Conservation (phyloP, 2,113 vertebrate genomes). For the Pampusana beccarii region DNA sequence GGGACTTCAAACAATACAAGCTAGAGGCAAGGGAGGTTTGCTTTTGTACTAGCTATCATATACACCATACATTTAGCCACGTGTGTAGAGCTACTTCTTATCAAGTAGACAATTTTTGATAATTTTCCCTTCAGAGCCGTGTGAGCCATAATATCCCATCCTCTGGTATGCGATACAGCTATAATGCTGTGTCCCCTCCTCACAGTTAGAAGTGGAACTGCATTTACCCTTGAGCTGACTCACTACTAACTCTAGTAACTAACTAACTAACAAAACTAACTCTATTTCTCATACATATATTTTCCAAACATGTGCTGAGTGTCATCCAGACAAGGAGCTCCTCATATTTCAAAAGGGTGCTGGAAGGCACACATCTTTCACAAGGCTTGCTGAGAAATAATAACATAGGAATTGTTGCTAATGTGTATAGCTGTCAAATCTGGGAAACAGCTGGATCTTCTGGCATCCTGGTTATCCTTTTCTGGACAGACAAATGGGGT, state of each 20-base stretch:
- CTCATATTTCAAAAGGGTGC: not conserved
- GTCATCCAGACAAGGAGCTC: not conserved
- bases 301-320: not conserved
- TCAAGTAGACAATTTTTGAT: not conserved
- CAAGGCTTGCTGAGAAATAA: not conserved
- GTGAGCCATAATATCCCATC: not conserved
- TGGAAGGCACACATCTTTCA: not conserved
- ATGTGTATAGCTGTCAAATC: not conserved
- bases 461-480: not conserved
- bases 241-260: too few species aligned
- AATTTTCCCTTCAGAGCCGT: not conserved
- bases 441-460: not conserved
- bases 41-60: not conserved
- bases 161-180: not conserved
- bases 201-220: not conserved
- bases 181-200: fast-evolving
- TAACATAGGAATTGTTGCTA: not conserved
- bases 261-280: not conserved
- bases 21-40: not conserved
- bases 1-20: not conserved
- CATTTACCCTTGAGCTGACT: not conserved
- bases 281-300: not conserved
- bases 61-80: not conserved
- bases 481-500: not conserved
- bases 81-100: not conserved